Percentiles rank a stretch among this genome's conserved stretches.
Conservation (phyloP, 2,113 vertebrate genomes). For the Callipepla californica region DNA sequence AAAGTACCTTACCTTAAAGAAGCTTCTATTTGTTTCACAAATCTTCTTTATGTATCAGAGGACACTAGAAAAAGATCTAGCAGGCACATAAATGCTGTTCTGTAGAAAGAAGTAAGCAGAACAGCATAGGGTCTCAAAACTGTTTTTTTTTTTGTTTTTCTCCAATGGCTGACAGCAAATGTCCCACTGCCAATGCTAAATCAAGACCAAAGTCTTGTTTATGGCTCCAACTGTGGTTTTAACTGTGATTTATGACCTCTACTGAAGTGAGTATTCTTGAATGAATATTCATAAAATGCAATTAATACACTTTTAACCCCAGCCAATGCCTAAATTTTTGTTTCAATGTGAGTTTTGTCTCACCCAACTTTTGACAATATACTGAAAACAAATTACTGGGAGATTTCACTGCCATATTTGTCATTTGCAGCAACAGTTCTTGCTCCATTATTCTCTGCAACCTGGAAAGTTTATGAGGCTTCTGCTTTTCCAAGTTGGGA, state of each 20-base stretch:
- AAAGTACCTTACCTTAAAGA: background rate
- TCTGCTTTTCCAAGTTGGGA: background rate
- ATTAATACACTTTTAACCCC: background rate
- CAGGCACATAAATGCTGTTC: background rate
- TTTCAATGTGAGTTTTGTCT: background rate
- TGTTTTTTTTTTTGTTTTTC: background rate
- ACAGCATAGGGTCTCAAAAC: background rate
- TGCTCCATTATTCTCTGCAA: background rate
- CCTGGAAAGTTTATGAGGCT: background rate
- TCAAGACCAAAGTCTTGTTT: background rate
- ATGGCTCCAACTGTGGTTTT: background rate
- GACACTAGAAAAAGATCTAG: background rate
- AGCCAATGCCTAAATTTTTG: background rate
- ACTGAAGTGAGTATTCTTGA: background rate
- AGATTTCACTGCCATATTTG: background rate
- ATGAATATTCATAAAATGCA: background rate
- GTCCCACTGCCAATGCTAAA: background rate
- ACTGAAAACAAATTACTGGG: background rate
- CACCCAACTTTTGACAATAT: background rate
- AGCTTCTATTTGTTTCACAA: background rate
- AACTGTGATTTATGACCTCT: background rate
- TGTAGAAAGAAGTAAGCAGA: background rate
- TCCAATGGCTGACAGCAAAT: background rate
- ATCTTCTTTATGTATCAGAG: background rate
- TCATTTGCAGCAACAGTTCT: background rate